Percentiles rank a stretch among this genome's conserved stretches.
Evolutionary conservation across 2,797 vertebrate species (phyloP).

Genomic region (Argentina silus): DNA sequence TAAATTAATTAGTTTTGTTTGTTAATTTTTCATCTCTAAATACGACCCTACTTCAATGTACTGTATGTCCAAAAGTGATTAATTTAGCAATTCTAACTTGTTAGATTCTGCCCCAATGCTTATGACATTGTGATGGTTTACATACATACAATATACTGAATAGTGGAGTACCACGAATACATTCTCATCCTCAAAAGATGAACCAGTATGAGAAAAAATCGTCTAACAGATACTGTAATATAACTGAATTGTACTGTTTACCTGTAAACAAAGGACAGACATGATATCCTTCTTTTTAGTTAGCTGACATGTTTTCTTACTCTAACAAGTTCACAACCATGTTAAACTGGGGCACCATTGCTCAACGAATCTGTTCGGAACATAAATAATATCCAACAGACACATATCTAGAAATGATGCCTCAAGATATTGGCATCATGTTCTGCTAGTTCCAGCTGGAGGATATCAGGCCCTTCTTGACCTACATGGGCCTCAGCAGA

Average conservation of each 20-base stretch:
- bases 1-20: not conserved
- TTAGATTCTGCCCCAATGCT: not conserved
- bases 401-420: constrained; percentile 7
- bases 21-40: no score
- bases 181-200: constrained; percentile 7
- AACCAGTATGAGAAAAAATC: not conserved
- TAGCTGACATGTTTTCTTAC: constrained; percentile 8
- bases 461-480: not conserved
- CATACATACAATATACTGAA: not conserved
- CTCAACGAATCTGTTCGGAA: not conserved
- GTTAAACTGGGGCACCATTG: not conserved
- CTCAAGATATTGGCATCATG: not conserved
- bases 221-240: not conserved
- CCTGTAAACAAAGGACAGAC: not conserved
- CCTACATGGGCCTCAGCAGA: not conserved
- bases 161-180: not conserved
- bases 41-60: no score
- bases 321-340: not conserved
- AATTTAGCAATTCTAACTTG: no score
- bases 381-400: constrained; percentile 8
- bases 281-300: constrained; percentile 6
- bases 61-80: no score
- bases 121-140: not conserved
- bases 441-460: not conserved
- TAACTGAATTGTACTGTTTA: not conserved